Conservation (phyloP, 1,140 invertebrate species). For the Steinernema feltiae region DNA sequence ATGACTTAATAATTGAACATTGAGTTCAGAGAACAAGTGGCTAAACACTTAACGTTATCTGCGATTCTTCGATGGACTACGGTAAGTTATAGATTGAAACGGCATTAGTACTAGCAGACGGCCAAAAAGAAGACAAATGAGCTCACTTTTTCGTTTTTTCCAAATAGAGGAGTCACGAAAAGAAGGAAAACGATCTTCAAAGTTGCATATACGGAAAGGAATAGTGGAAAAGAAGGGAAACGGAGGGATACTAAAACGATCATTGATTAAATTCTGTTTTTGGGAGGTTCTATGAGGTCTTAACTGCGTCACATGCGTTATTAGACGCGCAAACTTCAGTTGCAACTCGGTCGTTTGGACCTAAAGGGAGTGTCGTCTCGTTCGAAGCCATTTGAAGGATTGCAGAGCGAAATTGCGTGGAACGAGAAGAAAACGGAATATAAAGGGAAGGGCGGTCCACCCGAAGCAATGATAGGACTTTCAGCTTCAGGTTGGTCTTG, state of each 20-base stretch:
- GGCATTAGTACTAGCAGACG: no score
- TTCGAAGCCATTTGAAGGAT: not conserved
- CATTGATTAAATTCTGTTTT: conserved; percentile 14
- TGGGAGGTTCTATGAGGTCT: not conserved
- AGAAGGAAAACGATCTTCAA: no score
- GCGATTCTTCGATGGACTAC: no score
- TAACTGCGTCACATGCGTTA: not conserved
- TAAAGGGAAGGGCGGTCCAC: not conserved
- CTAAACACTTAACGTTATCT: not conserved
- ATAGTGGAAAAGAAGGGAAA: not conserved
- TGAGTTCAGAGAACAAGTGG: not conserved
- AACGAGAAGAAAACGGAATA: not conserved
- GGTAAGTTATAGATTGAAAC: no score
- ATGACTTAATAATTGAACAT: not conserved
- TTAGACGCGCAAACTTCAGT: conserved; percentile 4
- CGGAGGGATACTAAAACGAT: not conserved
- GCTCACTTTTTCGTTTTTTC: no score
- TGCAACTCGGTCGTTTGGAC: not conserved
- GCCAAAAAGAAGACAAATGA: no score
- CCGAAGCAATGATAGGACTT: not conserved
- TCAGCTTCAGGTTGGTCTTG: not conserved
- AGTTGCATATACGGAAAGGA: no score
- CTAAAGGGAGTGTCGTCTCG: not conserved
- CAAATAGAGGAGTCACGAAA: no score
- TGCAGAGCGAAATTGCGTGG: not conserved